Percentiles rank a stretch among this genome's conserved stretches.
Conservation (phyloP, 2,797 vertebrate species). For the Emys orbicularis region DNA sequence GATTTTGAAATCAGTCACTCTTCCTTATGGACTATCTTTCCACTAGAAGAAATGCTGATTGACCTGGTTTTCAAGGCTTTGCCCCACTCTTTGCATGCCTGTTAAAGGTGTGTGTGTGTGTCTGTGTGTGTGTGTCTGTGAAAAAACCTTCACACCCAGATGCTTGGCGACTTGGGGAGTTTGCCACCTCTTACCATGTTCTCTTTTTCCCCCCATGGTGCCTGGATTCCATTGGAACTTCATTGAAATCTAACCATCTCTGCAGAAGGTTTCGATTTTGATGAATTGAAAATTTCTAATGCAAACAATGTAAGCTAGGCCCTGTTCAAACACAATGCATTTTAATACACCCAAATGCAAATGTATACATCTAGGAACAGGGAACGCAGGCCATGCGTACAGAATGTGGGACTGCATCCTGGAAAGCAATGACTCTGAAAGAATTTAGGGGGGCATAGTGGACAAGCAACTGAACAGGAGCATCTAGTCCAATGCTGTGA, state of each 20-base stretch:
- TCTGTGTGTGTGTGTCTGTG: background rate
- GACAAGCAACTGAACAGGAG: background rate
- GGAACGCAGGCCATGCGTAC: background rate
- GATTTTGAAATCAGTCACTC: conserved; percentile 1
- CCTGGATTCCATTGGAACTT: conserved; percentile 22
- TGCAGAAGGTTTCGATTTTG: conserved; percentile 13
- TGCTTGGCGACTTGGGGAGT: background rate
- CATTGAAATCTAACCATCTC: background rate
- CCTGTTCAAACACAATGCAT: background rate
- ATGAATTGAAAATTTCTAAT: background rate
- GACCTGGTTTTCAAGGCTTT: conserved; percentile 17
- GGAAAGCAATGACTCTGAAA: conserved; percentile 14
- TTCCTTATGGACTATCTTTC: background rate
- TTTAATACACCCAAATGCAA: conserved; percentile 16
- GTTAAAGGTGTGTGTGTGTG: background rate
- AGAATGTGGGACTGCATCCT: background rate
- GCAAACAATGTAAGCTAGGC: background rate
- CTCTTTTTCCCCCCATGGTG: background rate
- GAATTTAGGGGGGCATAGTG: background rate
- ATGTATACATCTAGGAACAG: background rate
- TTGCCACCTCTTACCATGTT: background rate
- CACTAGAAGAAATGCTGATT: background rate
- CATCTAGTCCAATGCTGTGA: background rate
- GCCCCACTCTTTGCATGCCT: background rate
- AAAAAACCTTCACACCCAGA: background rate